These are phyloP conservation scores for Platygyra sinensis DNA, from an alignment of 64 coral and sea anemone genomes.

Conservation along the genomic window DNA sequence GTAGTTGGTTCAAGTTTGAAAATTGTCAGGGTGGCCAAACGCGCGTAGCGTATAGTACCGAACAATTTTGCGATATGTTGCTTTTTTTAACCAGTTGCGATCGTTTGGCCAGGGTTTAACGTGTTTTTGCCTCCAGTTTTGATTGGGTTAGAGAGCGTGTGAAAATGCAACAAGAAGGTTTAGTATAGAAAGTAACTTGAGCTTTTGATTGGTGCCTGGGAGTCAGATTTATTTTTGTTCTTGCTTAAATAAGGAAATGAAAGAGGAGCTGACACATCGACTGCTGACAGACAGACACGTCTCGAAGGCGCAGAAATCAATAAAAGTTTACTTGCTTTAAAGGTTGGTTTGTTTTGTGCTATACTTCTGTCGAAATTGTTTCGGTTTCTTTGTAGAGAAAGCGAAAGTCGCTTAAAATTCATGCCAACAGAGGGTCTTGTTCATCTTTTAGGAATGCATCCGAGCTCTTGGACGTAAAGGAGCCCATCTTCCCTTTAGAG, in stretches of 20 bases:
- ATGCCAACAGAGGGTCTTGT: neutral
- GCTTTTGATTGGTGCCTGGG: neutral
- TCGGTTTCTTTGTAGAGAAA: neutral
- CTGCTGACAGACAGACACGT: slow-evolving; percentile 85
- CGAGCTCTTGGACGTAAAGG: slow-evolving; percentile 93
- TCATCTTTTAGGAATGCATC: slow-evolving; percentile 82
- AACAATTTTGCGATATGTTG: too few species aligned
- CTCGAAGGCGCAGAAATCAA: slow-evolving; percentile 97
- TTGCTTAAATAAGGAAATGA: slow-evolving; percentile 76
- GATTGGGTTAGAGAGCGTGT: too few species aligned
- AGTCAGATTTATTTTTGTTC: neutral
- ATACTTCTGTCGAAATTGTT: neutral
- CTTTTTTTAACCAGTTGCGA: too few species aligned
- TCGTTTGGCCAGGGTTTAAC: too few species aligned
- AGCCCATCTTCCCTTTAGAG: slow-evolving; percentile 95
- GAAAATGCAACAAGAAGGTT: too few species aligned
- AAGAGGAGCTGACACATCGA: slow-evolving; percentile 92
- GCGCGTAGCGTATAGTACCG: too few species aligned
- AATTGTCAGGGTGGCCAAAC: too few species aligned
- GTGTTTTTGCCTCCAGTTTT: too few species aligned
- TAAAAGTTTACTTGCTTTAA: slow-evolving; percentile 95
- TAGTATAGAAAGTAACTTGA: too few species aligned
- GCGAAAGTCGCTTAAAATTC: too few species aligned
- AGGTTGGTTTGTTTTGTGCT: slow-evolving; percentile 37
- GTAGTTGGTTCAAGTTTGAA: too few species aligned